These are phyloP conservation scores for Tychaedon coryphoeus DNA, from an alignment of 2,113 vertebrate species.

Conservation along the genomic window DNA sequence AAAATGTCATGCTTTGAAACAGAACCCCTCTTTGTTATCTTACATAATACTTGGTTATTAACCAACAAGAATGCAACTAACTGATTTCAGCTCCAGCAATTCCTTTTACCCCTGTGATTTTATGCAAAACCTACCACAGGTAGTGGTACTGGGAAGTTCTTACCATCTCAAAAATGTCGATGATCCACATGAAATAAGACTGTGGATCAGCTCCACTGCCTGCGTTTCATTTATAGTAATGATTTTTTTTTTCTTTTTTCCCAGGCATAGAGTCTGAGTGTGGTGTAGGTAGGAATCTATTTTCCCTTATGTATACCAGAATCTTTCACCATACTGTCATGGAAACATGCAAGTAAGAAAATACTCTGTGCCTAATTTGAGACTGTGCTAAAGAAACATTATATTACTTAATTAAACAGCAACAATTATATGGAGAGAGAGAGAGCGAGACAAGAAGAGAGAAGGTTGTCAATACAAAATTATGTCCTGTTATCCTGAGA, in stretches of 20 bases:
- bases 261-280: not conserved
- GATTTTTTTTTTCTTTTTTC: not conserved
- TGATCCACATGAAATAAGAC: not conserved
- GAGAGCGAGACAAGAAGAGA: not conserved
- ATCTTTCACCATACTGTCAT: not conserved
- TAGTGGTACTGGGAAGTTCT: not conserved
- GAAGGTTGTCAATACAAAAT: not conserved
- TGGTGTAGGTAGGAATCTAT: not conserved
- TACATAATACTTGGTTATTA: not conserved
- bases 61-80: not conserved
- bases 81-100: not conserved
- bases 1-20: not conserved
- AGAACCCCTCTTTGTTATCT: not conserved
- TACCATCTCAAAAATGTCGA: not conserved
- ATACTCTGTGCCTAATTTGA: not conserved
- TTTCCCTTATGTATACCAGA: not conserved
- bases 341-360: not conserved
- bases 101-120: not conserved
- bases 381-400: not conserved
- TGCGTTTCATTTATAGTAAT: not conserved
- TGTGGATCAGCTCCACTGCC: not conserved
- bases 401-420: not conserved
- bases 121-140: not conserved
- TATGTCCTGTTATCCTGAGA: not conserved
- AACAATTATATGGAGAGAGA: not conserved